phyloP scores from a whole-genome alignment of 64 coral and sea anemone genomes.

The Actinia tenebrosa region DNA sequence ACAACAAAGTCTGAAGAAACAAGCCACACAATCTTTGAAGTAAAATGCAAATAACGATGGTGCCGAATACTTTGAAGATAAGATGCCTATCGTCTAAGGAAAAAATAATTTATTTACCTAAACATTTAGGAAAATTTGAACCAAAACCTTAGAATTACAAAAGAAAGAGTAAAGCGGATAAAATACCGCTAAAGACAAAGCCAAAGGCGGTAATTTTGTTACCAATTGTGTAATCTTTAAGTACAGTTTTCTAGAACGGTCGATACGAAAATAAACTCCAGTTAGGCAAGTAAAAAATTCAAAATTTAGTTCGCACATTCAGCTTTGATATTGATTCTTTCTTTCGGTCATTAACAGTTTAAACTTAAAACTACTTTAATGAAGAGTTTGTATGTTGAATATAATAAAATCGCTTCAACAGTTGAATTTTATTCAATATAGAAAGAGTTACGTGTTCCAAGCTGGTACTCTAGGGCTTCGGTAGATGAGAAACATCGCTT shows the following conservation, averaged over 20 bases:
- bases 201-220: neutral
- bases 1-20: neutral
- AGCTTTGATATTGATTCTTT: neutral
- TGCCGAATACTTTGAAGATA: neutral
- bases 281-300: too few relatives aligned
- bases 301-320: too few relatives aligned
- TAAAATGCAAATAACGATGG: neutral
- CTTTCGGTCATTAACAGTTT: neutral
- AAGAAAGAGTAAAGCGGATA: neutral
- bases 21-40: conserved; percentile 2
- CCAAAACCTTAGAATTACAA: neutral
- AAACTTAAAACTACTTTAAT: neutral
- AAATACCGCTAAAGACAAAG: neutral
- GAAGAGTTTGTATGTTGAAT: too few relatives aligned
- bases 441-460: too few relatives aligned
- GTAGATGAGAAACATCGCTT: too few relatives aligned
- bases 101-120: conserved; percentile 9
- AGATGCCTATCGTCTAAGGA: neutral
- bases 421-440: too few relatives aligned
- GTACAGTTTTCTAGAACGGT: too few relatives aligned
- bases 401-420: too few relatives aligned
- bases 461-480: too few relatives aligned
- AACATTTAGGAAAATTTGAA: neutral
- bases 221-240: neutral
- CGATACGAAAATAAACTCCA: too few relatives aligned